Percentiles rank a stretch among this genome's conserved stretches.
phyloP scores from a whole-genome alignment of 2,797 vertebrate genomes.

The Cynodonichthys magdalenae region DNA sequence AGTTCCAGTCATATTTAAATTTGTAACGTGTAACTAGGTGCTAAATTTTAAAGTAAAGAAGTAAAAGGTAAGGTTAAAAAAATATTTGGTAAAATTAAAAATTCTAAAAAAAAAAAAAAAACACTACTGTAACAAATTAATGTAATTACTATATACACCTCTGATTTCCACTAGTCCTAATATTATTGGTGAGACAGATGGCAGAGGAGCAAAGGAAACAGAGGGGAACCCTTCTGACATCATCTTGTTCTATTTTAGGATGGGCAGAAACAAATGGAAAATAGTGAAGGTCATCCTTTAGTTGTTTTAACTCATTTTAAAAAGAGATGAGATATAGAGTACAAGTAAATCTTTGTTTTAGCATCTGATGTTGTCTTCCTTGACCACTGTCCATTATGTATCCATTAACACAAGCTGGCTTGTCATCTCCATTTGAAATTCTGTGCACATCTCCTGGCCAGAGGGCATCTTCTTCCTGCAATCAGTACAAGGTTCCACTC shows the following conservation, averaged over 20 bases:
- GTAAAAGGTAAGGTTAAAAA: too few species aligned
- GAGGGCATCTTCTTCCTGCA: slow-evolving; percentile 65
- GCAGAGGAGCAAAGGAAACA: slow-evolving; percentile 63
- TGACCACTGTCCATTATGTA: slow-evolving; percentile 56
- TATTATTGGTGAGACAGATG: slow-evolving; percentile 68
- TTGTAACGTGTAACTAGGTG: too few species aligned
- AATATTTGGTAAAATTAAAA: not conserved
- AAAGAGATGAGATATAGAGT: slow-evolving; percentile 8
- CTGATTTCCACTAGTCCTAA: not conserved
- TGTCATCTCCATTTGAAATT: slow-evolving; percentile 55
- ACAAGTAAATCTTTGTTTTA: not conserved
- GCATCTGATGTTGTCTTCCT: slow-evolving; percentile 5
- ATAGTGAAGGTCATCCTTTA: slow-evolving; percentile 29
- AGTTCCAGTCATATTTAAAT: too few species aligned
- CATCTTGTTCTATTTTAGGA: slow-evolving; percentile 73
- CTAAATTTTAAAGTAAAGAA: too few species aligned
- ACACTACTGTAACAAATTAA: too few species aligned
- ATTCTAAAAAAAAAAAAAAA: not conserved
- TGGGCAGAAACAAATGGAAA: slow-evolving; percentile 6
- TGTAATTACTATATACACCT: too few species aligned
- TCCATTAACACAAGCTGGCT: slow-evolving; percentile 45
- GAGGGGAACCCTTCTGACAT: slow-evolving; percentile 73
- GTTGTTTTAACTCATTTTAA: slow-evolving; percentile 13
- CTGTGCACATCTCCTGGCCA: slow-evolving; percentile 65
- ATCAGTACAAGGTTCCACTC: slow-evolving; percentile 60